A percentile compares a stretch with the other conserved stretches of the same genome.
Evolutionary conservation across 2,888 invertebrate species (phyloP).

Genomic region (Sussaba pulchella): DNA sequence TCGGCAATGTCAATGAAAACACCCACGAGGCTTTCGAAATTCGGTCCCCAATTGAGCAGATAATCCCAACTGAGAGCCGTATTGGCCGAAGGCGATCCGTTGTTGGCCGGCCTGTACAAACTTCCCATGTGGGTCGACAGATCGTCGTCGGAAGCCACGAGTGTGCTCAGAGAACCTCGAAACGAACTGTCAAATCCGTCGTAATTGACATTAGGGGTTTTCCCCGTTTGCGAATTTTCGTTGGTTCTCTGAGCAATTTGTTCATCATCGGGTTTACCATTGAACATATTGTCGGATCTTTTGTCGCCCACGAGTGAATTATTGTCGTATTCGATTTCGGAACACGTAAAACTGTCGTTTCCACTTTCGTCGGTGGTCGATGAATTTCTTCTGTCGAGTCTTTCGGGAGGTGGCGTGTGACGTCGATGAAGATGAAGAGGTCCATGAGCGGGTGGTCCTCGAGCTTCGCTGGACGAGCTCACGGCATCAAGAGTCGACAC

Average conservation of each 20-base stretch:
- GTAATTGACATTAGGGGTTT: constrained; percentile 90
- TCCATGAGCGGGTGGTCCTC: constrained; percentile 88
- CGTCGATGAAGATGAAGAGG: constrained; percentile 88
- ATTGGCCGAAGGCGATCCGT: constrained; percentile 86
- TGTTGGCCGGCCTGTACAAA: constrained; percentile 92
- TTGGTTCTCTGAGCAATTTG: constrained; percentile 83
- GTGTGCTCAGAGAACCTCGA: constrained; percentile 95
- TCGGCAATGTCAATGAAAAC: constrained; percentile 99
- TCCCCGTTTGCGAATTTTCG: constrained; percentile 84
- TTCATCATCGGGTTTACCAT: constrained; percentile 86
- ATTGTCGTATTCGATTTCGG: constrained; percentile 98
- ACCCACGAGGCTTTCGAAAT: constrained; percentile 97
- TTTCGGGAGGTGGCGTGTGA: constrained; percentile 90
- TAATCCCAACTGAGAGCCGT: constrained; percentile 97
- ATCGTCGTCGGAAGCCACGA: constrained; percentile 97
- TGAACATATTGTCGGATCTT: constrained; percentile 87
- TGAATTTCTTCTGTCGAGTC: constrained; percentile 90
- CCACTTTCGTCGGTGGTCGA: constrained; percentile 96
- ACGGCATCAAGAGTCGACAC: constrained; percentile 95
- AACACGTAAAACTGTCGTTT: constrained; percentile 99
- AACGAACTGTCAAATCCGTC: constrained; percentile 98
- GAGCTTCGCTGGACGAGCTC: constrained; percentile 95
- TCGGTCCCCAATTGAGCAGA: constrained; percentile 97
- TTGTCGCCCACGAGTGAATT: constrained; percentile 93
- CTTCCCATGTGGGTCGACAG: constrained; percentile 92